Conservation (phyloP, 1,140 invertebrate species). For the Anastrepha obliqua region DNA sequence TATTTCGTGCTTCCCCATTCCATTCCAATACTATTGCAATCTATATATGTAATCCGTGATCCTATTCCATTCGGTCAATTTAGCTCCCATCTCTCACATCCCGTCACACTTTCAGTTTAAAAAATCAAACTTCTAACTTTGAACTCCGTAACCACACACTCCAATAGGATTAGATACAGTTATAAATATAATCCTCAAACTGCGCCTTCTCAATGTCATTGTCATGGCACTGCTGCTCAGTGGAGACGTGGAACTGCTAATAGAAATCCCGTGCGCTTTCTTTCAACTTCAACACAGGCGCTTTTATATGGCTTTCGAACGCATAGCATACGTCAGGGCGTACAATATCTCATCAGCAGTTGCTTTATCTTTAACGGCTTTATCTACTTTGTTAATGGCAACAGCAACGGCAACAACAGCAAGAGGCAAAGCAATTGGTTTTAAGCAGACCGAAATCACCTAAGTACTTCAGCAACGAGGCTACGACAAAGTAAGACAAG, state of each 20-base stretch:
- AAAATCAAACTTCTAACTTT: not conserved
- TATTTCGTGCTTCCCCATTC: too few species aligned
- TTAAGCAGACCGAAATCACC: not conserved
- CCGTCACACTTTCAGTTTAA: not conserved
- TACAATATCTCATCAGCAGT: not conserved
- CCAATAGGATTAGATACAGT: not conserved
- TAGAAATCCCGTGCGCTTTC: not conserved
- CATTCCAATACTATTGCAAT: not conserved
- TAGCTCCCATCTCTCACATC: too few species aligned
- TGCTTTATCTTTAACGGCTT: not conserved
- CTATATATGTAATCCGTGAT: too few species aligned
- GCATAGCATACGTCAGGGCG: not conserved
- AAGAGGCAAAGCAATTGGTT: not conserved
- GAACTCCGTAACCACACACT: not conserved
- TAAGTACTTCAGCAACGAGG: not conserved
- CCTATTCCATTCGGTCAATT: too few species aligned
- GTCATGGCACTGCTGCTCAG: not conserved
- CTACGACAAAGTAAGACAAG: not conserved
- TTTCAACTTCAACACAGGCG: not conserved
- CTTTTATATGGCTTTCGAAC: not conserved
- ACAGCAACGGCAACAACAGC: not conserved
- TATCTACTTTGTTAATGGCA: not conserved
- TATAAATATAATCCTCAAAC: constrained; percentile 18
- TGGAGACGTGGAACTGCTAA: not conserved
- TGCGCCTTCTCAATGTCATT: constrained; percentile 5